These are phyloP conservation scores for Brachionus plicatilis DNA, from an alignment of 1,140 invertebrate species.

Conservation along the genomic window DNA sequence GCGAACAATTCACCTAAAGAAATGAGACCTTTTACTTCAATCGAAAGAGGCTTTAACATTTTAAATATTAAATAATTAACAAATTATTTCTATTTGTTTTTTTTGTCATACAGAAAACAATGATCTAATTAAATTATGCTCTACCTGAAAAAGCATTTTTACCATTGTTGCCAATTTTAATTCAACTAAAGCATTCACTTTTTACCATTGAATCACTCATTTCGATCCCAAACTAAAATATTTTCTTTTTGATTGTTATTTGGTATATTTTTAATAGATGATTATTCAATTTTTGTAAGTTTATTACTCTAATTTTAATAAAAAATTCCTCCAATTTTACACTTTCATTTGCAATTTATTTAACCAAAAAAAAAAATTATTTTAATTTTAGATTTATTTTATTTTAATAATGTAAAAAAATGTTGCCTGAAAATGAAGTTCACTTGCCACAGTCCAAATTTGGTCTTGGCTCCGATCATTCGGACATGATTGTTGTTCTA, in stretches of 20 bases:
- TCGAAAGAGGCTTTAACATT: background rate
- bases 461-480: constrained; percentile 24
- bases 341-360: background rate
- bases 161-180: background rate
- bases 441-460: constrained; percentile 20
- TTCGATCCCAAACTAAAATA: background rate
- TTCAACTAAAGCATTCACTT: background rate
- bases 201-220: background rate
- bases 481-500: constrained; percentile 18
- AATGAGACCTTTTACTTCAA: background rate
- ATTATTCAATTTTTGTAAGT: background rate
- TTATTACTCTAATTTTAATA: background rate
- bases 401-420: background rate
- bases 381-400: background rate
- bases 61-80: background rate
- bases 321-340: background rate
- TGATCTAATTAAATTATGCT: background rate
- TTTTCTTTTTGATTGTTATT: background rate
- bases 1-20: background rate
- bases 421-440: background rate
- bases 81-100: background rate
- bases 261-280: background rate
- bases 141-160: background rate
- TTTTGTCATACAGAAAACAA: background rate
- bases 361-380: background rate